Evolutionary conservation across 2,797 vertebrate species (phyloP).

Genomic region (Stomatorhinus walkeri): DNA sequence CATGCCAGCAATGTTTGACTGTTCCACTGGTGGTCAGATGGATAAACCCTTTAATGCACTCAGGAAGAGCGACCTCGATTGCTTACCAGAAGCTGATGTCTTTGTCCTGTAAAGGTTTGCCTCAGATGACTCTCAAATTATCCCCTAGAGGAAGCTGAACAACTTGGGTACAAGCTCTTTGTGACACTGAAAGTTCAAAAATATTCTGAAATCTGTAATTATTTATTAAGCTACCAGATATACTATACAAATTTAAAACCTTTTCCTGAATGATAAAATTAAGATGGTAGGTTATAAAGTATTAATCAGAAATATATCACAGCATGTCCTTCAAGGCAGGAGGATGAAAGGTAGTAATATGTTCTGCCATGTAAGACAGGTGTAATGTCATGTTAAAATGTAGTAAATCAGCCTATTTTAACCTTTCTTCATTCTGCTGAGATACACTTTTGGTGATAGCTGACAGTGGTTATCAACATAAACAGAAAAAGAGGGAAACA

Average conservation of each 20-base stretch:
- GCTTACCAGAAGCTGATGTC: neutral
- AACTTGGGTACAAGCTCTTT: neutral
- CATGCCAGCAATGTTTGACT: neutral
- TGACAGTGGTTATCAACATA: neutral
- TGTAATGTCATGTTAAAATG: neutral
- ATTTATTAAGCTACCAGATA: constrained; percentile 1
- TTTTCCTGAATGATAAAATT: neutral
- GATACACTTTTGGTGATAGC: neutral
- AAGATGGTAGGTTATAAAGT: neutral
- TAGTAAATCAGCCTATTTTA: neutral
- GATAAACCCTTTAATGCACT: neutral
- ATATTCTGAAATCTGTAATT: constrained; percentile 4
- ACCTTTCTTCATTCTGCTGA: neutral
- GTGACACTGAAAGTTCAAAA: neutral
- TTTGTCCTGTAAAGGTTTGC: neutral
- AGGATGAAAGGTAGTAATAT: neutral
- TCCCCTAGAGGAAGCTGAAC: neutral
- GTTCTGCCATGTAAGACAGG: neutral
- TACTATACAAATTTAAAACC: neutral
- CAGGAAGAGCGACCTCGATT: neutral
- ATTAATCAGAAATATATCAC: neutral
- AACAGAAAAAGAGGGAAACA: neutral
- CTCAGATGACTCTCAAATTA: neutral
- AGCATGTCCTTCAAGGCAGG: neutral
- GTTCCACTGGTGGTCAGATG: neutral